A percentile compares a stretch with the other conserved stretches of the same genome.
phyloP scores from a whole-genome alignment of 2,888 invertebrate genomes.

The Andrena minutula region DNA sequence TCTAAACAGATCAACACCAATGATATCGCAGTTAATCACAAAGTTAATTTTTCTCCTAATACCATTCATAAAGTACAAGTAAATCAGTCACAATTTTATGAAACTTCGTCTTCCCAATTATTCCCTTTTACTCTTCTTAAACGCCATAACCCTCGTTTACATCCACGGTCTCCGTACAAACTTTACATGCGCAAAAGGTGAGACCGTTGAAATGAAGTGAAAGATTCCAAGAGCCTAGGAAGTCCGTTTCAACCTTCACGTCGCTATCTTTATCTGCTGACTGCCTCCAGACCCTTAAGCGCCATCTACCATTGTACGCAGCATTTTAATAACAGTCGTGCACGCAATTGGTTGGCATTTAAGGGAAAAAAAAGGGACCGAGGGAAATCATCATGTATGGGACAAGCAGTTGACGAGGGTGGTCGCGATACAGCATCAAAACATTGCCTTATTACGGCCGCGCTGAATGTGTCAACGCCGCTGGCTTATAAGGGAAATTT shows the following conservation, averaged over 20 bases:
- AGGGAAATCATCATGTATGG: slow-evolving; percentile 29
- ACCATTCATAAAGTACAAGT: no score
- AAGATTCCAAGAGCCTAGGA: neutral
- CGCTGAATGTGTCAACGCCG: slow-evolving; percentile 80
- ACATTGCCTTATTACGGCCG: slow-evolving; percentile 81
- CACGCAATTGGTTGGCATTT: slow-evolving; percentile 45
- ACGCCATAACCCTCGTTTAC: no score
- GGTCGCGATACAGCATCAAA: slow-evolving; percentile 77
- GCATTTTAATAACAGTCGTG: neutral
- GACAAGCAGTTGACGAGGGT: slow-evolving; percentile 38
- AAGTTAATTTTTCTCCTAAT: no score
- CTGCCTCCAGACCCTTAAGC: neutral
- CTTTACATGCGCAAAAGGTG: neutral
- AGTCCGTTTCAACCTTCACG: neutral
- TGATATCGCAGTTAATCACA: no score
- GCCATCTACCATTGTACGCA: neutral
- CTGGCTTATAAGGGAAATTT: slow-evolving; percentile 82
- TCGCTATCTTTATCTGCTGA: neutral
- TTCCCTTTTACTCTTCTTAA: no score
- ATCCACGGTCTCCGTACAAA: neutral
- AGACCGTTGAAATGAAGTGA: neutral
- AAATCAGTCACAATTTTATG: no score
- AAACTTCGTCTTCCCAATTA: no score
- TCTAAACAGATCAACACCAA: no score
- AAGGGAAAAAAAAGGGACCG: slow-evolving; percentile 34